These are phyloP conservation scores for Conistra vaccinii DNA, from an alignment of 2,888 invertebrate genomes.

Conservation along the genomic window DNA sequence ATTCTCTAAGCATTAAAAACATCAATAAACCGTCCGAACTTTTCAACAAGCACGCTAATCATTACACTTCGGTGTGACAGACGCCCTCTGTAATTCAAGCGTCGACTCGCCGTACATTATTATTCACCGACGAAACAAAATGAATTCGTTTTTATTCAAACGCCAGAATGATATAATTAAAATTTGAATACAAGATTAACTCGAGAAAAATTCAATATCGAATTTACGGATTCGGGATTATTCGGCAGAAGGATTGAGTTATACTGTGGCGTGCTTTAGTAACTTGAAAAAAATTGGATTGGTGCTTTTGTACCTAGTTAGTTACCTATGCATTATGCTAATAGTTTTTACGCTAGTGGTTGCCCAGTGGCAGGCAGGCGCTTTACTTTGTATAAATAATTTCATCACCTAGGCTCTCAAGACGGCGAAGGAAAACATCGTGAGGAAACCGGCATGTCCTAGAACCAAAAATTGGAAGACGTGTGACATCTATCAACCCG, in stretches of 20 bases:
- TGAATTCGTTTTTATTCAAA: constrained; percentile 90
- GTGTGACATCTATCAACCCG: too few species aligned
- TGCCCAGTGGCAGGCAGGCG: background rate
- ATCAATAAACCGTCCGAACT: background rate
- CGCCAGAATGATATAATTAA: constrained; percentile 89
- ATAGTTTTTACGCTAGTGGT: background rate
- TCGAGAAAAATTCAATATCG: constrained; percentile 86
- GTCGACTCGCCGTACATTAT: constrained; percentile 81
- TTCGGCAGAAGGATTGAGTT: constrained; percentile 72
- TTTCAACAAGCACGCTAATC: constrained; percentile 52
- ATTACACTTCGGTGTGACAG: constrained; percentile 77
- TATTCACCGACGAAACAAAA: constrained; percentile 86
- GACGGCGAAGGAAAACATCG: too few species aligned
- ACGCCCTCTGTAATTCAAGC: constrained; percentile 76
- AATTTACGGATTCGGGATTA: constrained; percentile 73
- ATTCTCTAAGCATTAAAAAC: too few species aligned
- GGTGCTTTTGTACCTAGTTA: background rate
- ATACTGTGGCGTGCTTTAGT: constrained; percentile 4
- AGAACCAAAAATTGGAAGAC: too few species aligned
- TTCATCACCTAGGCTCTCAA: too few species aligned
- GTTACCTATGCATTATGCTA: background rate
- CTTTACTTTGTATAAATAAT: too few species aligned
- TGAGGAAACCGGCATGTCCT: too few species aligned
- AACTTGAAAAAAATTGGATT: background rate
- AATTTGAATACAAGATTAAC: constrained; percentile 90